Evolutionary conservation across 2,113 vertebrate species (phyloP).

Genomic region (Pterocles gutturalis): DNA sequence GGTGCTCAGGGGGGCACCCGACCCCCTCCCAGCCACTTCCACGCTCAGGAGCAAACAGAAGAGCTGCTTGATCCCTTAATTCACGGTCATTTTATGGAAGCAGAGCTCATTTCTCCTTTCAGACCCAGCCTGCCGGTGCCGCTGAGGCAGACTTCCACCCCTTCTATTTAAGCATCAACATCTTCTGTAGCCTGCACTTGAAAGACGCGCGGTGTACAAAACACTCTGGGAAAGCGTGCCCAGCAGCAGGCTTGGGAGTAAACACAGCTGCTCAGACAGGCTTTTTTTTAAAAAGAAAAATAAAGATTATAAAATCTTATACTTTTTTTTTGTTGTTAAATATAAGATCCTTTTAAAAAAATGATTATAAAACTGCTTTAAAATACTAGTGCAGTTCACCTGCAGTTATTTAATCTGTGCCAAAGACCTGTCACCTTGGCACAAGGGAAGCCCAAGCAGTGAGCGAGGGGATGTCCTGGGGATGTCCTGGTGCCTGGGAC

Average conservation of each 20-base stretch:
- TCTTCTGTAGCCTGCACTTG: rapidly evolving
- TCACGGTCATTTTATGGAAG: background rate
- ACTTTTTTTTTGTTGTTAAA: background rate
- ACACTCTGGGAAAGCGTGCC: background rate
- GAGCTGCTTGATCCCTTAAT: background rate
- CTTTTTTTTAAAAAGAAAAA: no score
- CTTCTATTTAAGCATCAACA: background rate
- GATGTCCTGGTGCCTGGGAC: background rate
- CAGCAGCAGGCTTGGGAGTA: background rate
- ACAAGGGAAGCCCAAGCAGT: background rate
- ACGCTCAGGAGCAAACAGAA: background rate
- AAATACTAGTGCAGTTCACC: no score
- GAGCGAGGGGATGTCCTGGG: background rate
- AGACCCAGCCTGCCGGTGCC: background rate
- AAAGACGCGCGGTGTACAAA: background rate
- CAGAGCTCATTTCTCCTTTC: background rate
- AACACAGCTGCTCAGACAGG: background rate
- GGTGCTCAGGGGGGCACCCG: rapidly evolving
- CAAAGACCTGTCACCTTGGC: background rate
- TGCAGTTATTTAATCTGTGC: background rate
- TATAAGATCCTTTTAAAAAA: background rate
- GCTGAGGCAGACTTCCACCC: background rate
- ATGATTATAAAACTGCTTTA: background rate
- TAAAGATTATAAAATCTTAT: no score
- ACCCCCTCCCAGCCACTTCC: rapidly evolving